Conservation (phyloP, 2,797 vertebrate genomes). For the Helostoma temminkii region DNA sequence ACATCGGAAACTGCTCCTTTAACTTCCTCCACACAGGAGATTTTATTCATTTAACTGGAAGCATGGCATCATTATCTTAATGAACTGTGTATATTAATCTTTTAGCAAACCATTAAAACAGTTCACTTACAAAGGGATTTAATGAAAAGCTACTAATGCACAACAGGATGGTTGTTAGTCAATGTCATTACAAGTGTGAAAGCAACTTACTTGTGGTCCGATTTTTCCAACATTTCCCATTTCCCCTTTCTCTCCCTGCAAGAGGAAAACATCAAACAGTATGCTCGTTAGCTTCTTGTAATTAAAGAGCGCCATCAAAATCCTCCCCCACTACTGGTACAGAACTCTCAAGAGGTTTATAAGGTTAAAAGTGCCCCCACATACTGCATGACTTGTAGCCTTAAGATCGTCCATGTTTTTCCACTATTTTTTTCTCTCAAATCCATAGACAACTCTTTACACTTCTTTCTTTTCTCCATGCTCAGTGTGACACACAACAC, state of each 20-base stretch:
- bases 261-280: slow-evolving; percentile 68
- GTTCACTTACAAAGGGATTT: slow-evolving; percentile 7
- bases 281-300: slow-evolving; percentile 58
- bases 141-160: slow-evolving; percentile 36
- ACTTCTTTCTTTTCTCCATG: too few relatives aligned
- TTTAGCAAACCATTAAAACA: slow-evolving; percentile 16
- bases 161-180: slow-evolving; percentile 22
- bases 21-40: slow-evolving; percentile 16
- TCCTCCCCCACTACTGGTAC: slow-evolving; percentile 9
- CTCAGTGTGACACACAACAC: too few relatives aligned
- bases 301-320: slow-evolving; percentile 36
- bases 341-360: slow-evolving; percentile 30
- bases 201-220: slow-evolving; percentile 90
- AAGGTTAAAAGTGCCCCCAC: slow-evolving; percentile 43
- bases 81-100: neutral
- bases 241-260: slow-evolving; percentile 94
- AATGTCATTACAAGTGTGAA: slow-evolving; percentile 23
- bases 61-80: neutral
- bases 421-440: too few relatives aligned
- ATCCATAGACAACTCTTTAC: too few relatives aligned
- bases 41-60: slow-evolving; percentile 4
- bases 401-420: too few relatives aligned
- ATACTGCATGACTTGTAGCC: slow-evolving; percentile 5
- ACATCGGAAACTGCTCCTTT: slow-evolving; percentile 11
- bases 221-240: slow-evolving; percentile 90